Evolutionary conservation across 1,140 invertebrate species (phyloP), one percentile per base, ranked within the genome.

Genomic region (Teleopsis dalmanni): DNA sequence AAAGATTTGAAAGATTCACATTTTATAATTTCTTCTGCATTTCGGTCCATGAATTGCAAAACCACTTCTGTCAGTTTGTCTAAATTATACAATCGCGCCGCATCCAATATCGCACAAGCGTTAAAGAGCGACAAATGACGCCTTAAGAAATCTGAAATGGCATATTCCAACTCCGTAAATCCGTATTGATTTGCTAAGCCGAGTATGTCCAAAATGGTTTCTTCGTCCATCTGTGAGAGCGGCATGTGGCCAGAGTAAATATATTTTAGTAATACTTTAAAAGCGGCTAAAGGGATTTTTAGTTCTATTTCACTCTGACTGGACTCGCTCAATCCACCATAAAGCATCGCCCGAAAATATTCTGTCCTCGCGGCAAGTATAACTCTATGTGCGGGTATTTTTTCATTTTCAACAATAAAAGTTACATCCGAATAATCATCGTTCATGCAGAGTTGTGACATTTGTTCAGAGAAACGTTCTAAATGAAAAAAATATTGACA

Each of bases 171-270:
- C 65, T 96, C 89, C 53, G 82, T 79, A 76, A 98, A 96, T 27
- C 92, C 92, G 76, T 95, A 98, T 59, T 95, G 86, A 77, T 98
- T 91, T 21, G 91, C 88, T 61, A 98, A 76, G 6, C 85, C 88
- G 41, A 95, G 72, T 36, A 91, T 86, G 63, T 95, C 91, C 47
- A 95, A 74, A 29, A 95, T 79, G 31, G 85, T 79, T 54, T 94
- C 90, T 66, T 94, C 89, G 62, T 87, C 86, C 51, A 94, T 75
- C 54, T 85, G 80, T 13, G 82, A 80, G 23, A 98, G 74, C 40
- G 85, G 85, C 77, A 98, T 85, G 55, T 83, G 83, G 29, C 79
- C 80, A 48, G 90, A 94, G 69, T 99, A 99, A 40, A 99, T 92
- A 73, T 99, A 99, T 60, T 89, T 85, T 0, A 98, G 74, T 1